phyloP scores from a whole-genome alignment of 2,113 vertebrate genomes.

The Caranx melampygus region DNA sequence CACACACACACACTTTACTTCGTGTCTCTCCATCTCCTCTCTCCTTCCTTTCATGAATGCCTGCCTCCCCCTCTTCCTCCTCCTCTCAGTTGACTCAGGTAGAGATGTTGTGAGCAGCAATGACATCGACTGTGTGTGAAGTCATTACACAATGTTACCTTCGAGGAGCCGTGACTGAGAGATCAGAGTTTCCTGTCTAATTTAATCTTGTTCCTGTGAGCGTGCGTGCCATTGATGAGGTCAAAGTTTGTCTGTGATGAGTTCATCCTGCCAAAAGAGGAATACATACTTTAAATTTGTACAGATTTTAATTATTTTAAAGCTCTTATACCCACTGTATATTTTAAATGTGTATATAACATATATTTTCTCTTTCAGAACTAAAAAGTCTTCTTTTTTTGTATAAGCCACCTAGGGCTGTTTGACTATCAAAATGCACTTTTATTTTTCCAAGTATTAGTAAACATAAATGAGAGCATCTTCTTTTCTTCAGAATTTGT shows the following conservation, averaged over 20 bases:
- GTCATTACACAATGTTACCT: conserved; percentile 47
- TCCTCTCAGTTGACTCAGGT: conserved; percentile 75
- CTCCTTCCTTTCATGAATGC: conserved; percentile 7
- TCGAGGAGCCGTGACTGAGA: conserved; percentile 46
- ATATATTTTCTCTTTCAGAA: conserved; percentile 76
- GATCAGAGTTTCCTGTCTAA: conserved; percentile 35
- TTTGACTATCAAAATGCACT: conserved; percentile 77
- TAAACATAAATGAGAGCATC: conserved; percentile 58
- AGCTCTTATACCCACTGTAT: conserved; percentile 77
- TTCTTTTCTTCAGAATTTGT: conserved; percentile 48
- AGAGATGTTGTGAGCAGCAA: conserved; percentile 55
- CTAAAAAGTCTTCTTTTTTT: conserved; percentile 54
- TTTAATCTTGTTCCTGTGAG: conserved; percentile 28
- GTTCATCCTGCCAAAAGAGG: conserved; percentile 82
- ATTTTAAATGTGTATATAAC: conserved; percentile 76
- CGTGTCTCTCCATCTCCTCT: conserved; percentile 20
- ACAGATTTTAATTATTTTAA: conserved; percentile 69
- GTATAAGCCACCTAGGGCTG: conserved; percentile 62
- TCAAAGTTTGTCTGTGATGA: conserved; percentile 73
- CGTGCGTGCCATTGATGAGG: conserved; percentile 47
- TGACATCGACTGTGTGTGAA: conserved; percentile 31
- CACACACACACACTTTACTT: conserved; percentile 25
- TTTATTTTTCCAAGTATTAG: conserved; percentile 78
- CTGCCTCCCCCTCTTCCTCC: conserved; percentile 49
- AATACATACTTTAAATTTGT: conserved; percentile 72